Percentiles rank a stretch among this genome's conserved stretches.
Evolutionary conservation across 2,797 vertebrate genomes (phyloP).

Genomic region (Erethizon dorsatum): DNA sequence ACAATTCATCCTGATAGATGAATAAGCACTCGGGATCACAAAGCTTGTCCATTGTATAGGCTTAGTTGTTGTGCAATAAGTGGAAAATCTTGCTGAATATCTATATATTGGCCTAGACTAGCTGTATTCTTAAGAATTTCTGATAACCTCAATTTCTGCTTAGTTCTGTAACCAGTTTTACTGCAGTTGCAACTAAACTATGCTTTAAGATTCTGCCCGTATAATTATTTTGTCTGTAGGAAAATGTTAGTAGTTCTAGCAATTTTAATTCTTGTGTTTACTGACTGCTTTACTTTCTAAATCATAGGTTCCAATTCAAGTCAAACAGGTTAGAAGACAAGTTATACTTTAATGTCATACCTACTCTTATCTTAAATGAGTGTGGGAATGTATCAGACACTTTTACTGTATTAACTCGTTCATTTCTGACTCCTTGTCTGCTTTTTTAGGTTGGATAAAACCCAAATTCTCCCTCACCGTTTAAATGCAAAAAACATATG

Average conservation of each 20-base stretch:
- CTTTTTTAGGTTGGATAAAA: slow-evolving; percentile 50
- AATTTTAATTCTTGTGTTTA: slow-evolving; percentile 82
- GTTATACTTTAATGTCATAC: slow-evolving; percentile 71
- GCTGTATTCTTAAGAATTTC: slow-evolving; percentile 50
- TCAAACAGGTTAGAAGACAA: slow-evolving; percentile 84
- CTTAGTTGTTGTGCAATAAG: slow-evolving; percentile 22
- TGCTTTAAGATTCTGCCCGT: slow-evolving; percentile 52
- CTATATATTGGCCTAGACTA: neutral
- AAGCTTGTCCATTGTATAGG: neutral
- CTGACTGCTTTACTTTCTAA: slow-evolving; percentile 77
- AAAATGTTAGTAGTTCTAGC: slow-evolving; percentile 82
- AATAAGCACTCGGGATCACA: slow-evolving; percentile 26
- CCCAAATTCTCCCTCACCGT: neutral
- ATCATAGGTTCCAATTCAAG: slow-evolving; percentile 83
- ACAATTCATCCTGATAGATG: slow-evolving; percentile 27
- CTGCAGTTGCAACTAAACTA: slow-evolving; percentile 1
- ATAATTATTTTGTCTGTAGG: slow-evolving; percentile 78
- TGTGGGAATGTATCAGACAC: slow-evolving; percentile 75
- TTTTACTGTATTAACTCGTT: slow-evolving; percentile 70
- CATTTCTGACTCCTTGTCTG: neutral
- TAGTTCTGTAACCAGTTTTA: slow-evolving; percentile 46
- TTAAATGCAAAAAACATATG: slow-evolving; percentile 8
- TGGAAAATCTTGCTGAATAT: slow-evolving; percentile 63
- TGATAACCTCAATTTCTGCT: slow-evolving; percentile 43
- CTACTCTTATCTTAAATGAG: slow-evolving; percentile 75